Base-by-base conservation (phyloP, 2,113 vertebrate genomes). In the Hippocampus guttulatus region DNA sequence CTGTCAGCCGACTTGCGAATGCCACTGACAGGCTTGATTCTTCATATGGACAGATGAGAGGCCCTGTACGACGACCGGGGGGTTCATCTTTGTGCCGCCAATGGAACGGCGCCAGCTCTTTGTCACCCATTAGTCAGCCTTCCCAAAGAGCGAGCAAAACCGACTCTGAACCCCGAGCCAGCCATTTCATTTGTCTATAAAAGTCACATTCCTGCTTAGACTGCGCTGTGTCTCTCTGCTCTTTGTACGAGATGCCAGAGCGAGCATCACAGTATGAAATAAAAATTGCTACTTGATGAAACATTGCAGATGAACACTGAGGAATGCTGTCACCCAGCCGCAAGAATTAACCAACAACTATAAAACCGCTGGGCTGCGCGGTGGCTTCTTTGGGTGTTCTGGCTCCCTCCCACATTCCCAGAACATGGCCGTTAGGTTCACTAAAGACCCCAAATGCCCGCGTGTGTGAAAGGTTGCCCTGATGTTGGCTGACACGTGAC, bases 51-150 rank as follows among this genome's bases (percentile, higher is more conserved):
- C 65, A 76, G 75, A 85, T 76, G 82, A 86, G 66, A 78, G 70
- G 74, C 7, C 33, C 40, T 79, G 81, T 85, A 75, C 81, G 84
- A 88, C 84, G 84, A 81, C 60, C 81, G 80, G 66, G 33, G 33
- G 30, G 80, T 78, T 65, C 69, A 70, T 81, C 30, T 60, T 71
- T n/a, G 68, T 62, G 67, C 78, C 80, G 52, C 76, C 77, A 85
- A 89, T 84, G 81, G 79, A 88, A 75, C 76, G 15, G 81, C 69
- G 18, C 64, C 0, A 47, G 78, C 83, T 84, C 70, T 89, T 81
- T 76, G 70, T 90, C 85, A 88, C 84, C 33, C 84, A 88, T 88
- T 88, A 83, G 82, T 47, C 58, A 81, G 33, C 74, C 78, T 82
- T 38, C 76, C 74, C 69, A 61, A 7, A 72, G 67, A 74, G 62